Percentiles rank a stretch among this genome's conserved stretches.
Evolutionary conservation across 1,140 invertebrate species (phyloP).

Genomic region (Ostrea denselamellosa): DNA sequence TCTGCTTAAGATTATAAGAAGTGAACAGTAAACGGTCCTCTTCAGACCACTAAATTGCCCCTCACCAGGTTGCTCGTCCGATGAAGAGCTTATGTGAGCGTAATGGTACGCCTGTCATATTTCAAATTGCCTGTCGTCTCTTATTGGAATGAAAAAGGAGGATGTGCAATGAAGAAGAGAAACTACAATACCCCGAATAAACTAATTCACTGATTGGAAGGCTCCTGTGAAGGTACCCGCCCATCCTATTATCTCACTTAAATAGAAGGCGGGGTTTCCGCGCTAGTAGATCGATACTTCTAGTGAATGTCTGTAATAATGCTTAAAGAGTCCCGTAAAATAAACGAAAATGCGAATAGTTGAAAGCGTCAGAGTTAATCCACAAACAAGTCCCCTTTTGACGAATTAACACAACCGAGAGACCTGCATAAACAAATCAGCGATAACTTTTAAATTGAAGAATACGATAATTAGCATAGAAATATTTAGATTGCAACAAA

Average conservation of each 20-base stretch:
- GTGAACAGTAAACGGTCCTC: slow-evolving; percentile 57
- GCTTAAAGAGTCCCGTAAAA: slow-evolving; percentile 29
- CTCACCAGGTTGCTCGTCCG: slow-evolving; percentile 51
- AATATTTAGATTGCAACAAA: slow-evolving; percentile 36
- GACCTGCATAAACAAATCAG: slow-evolving; percentile 41
- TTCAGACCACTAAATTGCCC: slow-evolving; percentile 55
- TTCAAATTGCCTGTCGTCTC: slow-evolving; percentile 37
- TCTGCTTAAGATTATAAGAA: slow-evolving; percentile 54
- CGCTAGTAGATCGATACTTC: not conserved
- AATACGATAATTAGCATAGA: slow-evolving; percentile 46
- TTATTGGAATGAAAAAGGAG: slow-evolving; percentile 16
- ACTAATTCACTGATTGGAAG: slow-evolving; percentile 13
- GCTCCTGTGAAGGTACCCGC: not conserved
- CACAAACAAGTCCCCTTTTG: slow-evolving; percentile 38
- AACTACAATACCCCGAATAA: slow-evolving; percentile 21
- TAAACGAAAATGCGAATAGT: slow-evolving; percentile 30
- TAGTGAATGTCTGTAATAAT: not conserved
- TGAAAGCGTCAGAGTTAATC: slow-evolving; percentile 30
- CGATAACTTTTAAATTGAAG: slow-evolving; percentile 44
- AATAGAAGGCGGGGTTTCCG: not conserved
- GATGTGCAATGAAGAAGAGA: slow-evolving; percentile 1
- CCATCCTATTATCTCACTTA: slow-evolving; percentile 8
- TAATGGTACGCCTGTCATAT: slow-evolving; percentile 54
- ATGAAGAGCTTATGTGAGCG: slow-evolving; percentile 55
- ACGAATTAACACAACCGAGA: not conserved